Evolutionary conservation across 2,113 vertebrate genomes (phyloP).

Genomic region (Mastomys coucha): DNA sequence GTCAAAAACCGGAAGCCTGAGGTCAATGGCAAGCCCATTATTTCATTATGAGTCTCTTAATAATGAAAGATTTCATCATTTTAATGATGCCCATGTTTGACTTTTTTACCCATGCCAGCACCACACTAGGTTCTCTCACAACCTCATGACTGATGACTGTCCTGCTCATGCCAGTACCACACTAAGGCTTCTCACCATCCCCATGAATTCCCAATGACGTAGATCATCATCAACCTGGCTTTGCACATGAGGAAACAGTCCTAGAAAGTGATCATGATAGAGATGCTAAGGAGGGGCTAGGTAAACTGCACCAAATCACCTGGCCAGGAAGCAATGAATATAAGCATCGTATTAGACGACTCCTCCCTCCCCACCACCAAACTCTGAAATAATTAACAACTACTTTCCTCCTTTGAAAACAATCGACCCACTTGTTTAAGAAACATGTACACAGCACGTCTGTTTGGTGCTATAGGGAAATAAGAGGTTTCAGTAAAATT

Average conservation of each 20-base stretch:
- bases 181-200: background rate
- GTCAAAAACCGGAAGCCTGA: background rate
- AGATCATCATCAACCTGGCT: background rate
- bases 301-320: background rate
- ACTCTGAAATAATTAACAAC: slow-evolving; percentile 11
- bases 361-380: background rate
- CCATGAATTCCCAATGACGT: background rate
- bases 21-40: background rate
- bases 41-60: slow-evolving; percentile 17
- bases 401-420: slow-evolving; percentile 10
- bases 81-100: background rate
- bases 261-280: background rate
- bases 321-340: background rate
- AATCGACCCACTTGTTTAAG: background rate
- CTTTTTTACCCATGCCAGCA: background rate
- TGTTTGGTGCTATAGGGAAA: background rate
- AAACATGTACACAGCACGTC: background rate
- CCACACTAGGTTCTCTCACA: background rate
- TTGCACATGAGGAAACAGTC: slow-evolving; percentile 24
- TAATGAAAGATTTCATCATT: slow-evolving; percentile 19
- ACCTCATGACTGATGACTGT: background rate
- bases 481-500: slow-evolving; percentile 3
- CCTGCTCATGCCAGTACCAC: background rate
- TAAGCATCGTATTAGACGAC: background rate
- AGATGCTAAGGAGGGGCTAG: background rate